phyloP scores from a whole-genome alignment of 2,113 vertebrate species.

The Oostethus manadensis region DNA sequence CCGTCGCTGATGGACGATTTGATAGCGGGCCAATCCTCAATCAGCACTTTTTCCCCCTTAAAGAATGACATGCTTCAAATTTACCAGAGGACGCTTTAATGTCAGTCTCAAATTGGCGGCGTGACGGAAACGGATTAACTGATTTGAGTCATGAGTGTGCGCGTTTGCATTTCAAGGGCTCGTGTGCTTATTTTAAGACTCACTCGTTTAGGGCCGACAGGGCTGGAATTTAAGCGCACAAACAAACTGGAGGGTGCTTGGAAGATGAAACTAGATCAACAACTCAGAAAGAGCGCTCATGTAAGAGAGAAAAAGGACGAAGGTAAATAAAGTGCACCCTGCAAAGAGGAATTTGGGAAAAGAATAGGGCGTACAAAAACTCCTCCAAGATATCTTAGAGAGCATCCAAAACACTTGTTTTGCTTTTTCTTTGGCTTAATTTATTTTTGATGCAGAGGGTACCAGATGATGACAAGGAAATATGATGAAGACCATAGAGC shows the following conservation, averaged over 20 bases:
- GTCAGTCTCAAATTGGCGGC: slow-evolving; percentile 18
- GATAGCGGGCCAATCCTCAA: slow-evolving; percentile 13
- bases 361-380: neutral
- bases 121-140: slow-evolving; percentile 27
- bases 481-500: neutral
- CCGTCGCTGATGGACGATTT: neutral
- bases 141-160: slow-evolving; percentile 31
- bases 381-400: too few species aligned
- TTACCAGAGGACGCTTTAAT: slow-evolving; percentile 38
- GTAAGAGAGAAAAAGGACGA: neutral
- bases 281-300: slow-evolving; percentile 3
- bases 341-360: slow-evolving; percentile 12
- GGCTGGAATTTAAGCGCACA: slow-evolving; percentile 28
- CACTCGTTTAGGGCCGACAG: slow-evolving; percentile 38
- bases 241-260: slow-evolving; percentile 21
- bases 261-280: slow-evolving; percentile 8
- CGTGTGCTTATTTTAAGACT: slow-evolving; percentile 26
- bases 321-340: neutral
- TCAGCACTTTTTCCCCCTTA: slow-evolving; percentile 12
- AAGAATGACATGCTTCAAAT: slow-evolving; percentile 44
- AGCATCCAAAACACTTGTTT: too few species aligned
- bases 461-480: neutral
- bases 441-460: neutral
- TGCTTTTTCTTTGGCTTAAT: too few species aligned
- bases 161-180: slow-evolving; percentile 10